These are phyloP conservation scores for Hippasteria phrygiana DNA, from an alignment of 53 echinoderm and acorn worm genomes.

Conservation along the genomic window DNA sequence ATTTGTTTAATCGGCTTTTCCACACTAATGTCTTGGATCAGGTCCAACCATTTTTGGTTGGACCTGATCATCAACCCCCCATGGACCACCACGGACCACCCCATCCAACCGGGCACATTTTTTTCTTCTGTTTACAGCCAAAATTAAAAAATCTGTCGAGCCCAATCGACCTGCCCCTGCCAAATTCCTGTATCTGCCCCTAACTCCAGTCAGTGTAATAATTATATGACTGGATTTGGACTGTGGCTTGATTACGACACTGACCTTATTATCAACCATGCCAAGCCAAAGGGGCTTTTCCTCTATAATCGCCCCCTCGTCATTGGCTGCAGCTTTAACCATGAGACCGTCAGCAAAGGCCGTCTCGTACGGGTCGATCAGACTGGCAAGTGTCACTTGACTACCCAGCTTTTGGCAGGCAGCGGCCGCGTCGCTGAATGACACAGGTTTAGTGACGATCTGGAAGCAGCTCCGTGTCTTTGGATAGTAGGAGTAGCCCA, in stretches of 20 bases:
- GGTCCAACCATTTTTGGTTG: too few relatives aligned
- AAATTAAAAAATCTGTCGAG: too few relatives aligned
- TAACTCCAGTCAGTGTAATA: too few relatives aligned
- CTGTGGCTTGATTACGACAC: neutral
- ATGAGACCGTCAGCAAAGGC: conserved; percentile 81
- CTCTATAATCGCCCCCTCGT: conserved; percentile 33
- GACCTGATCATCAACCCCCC: too few relatives aligned
- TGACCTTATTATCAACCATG: conserved; percentile 60
- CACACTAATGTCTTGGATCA: too few relatives aligned
- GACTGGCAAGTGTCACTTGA: conserved; percentile 75
- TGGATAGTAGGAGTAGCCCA: conserved; percentile 70
- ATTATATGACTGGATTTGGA: too few relatives aligned
- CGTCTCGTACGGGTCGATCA: conserved; percentile 80
- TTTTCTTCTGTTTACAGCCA: too few relatives aligned
- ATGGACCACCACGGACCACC: too few relatives aligned
- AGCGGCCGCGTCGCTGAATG: conserved; percentile 63
- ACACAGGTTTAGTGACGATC: conserved; percentile 38
- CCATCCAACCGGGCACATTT: too few relatives aligned
- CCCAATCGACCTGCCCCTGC: too few relatives aligned
- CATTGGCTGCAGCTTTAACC: conserved; percentile 19
- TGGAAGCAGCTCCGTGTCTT: conserved; percentile 68
- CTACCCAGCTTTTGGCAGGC: conserved; percentile 70
- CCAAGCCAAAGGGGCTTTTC: conserved; percentile 83
- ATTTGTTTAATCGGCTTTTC: too few relatives aligned
- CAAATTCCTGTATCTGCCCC: too few relatives aligned